A percentile compares a stretch with the other conserved stretches of the same genome.
These are phyloP conservation scores for Macrostomum cliftonense DNA, from an alignment of 2,888 invertebrate species.

Conservation along the genomic window DNA sequence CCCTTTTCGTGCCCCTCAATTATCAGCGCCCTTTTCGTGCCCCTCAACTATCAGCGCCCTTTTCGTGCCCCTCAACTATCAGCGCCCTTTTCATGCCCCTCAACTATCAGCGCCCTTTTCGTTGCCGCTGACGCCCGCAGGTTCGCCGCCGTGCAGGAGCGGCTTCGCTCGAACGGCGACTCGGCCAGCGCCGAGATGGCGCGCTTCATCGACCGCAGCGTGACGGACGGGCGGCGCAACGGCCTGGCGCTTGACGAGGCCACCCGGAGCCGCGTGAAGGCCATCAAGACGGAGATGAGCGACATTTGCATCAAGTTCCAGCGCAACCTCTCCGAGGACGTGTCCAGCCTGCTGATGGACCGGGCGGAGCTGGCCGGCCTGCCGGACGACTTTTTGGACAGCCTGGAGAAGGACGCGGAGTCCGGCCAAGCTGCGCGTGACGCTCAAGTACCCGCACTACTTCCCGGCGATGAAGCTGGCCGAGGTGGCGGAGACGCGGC, in stretches of 20 bases:
- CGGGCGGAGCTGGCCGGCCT: background rate
- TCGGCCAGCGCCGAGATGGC: slow-evolving; percentile 28
- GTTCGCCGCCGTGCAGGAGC: slow-evolving; percentile 27
- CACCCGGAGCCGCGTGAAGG: background rate
- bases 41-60: no score
- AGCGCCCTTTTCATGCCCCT: no score
- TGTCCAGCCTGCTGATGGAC: background rate
- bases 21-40: no score
- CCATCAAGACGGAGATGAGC: slow-evolving; percentile 1
- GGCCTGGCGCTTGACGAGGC: slow-evolving; percentile 17
- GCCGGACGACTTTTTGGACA: background rate
- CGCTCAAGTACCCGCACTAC: slow-evolving; percentile 41
- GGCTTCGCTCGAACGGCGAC: slow-evolving; percentile 17
- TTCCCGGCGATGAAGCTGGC: slow-evolving; percentile 40
- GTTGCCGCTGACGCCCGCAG: no score
- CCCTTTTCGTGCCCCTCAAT: no score
- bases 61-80: no score
- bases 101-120: no score
- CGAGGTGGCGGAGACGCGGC: slow-evolving; percentile 35
- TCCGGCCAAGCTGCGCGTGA: slow-evolving; percentile 35
- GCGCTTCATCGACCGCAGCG: slow-evolving; percentile 36
- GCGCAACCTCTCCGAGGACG: background rate
- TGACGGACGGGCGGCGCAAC: slow-evolving; percentile 38
- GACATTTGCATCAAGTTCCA: background rate
- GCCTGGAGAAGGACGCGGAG: slow-evolving; percentile 23